Evolutionary conservation across 2,888 invertebrate genomes (phyloP).

Genomic region (Plebejus anna): DNA sequence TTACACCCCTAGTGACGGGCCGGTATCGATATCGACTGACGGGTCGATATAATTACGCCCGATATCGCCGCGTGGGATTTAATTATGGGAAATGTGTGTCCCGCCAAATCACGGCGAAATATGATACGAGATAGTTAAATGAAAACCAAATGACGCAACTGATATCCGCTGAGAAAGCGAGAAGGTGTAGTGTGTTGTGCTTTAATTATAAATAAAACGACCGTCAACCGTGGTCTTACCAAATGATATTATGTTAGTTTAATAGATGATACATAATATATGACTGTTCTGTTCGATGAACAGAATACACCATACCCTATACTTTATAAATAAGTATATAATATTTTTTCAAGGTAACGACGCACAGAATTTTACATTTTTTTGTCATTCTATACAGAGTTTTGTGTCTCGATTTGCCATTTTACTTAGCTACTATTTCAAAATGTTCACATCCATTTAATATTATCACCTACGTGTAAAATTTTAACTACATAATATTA

Average conservation of each 20-base stretch:
- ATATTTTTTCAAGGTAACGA: no score
- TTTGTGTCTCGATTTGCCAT: no score
- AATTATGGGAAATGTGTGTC: conserved; percentile 19
- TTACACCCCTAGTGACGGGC: conserved; percentile 72
- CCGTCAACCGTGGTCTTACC: background rate
- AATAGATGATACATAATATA: no score
- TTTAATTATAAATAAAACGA: background rate
- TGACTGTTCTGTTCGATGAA: no score
- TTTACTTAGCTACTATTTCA: background rate
- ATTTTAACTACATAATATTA: background rate
- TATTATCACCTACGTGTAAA: background rate
- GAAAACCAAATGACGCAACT: conserved; percentile 1
- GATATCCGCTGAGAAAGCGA: conserved; percentile 44
- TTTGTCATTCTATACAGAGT: no score
- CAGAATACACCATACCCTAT: no score
- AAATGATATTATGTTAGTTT: no score
- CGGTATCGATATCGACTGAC: conserved; percentile 42
- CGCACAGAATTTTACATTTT: no score
- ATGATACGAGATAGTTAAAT: conserved; percentile 8
- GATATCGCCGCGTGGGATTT: conserved; percentile 33
- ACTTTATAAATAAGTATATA: no score
- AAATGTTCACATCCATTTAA: no score
- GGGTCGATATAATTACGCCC: conserved; percentile 35
- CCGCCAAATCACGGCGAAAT: conserved; percentile 8
- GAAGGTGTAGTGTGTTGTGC: background rate